Evolutionary conservation across 2,113 vertebrate species (phyloP).

Genomic region (Isichthys henryi): DNA sequence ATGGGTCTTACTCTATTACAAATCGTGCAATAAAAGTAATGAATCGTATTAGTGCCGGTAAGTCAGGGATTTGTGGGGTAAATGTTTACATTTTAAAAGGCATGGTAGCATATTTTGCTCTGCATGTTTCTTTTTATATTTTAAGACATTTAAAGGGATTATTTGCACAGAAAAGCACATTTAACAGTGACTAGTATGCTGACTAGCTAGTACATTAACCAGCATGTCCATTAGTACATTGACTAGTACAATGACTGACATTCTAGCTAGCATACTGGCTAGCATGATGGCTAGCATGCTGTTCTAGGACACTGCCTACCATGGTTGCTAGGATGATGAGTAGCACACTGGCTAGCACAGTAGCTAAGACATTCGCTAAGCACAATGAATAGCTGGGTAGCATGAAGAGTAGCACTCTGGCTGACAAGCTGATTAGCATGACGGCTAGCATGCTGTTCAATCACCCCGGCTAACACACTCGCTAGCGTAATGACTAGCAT

Average conservation of each 20-base stretch:
- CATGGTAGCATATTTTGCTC: background rate
- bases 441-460: background rate
- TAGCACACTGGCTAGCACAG: background rate
- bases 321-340: background rate
- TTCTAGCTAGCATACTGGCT: background rate
- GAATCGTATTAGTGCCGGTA: conserved; percentile 7
- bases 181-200: background rate
- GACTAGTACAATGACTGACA: background rate
- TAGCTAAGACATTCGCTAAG: background rate
- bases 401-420: background rate
- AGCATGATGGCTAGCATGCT: background rate
- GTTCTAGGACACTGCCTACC: background rate
- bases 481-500: background rate
- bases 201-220: background rate
- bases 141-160: background rate
- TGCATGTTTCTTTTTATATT: background rate
- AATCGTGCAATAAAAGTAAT: conserved; percentile 1
- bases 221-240: background rate
- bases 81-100: background rate
- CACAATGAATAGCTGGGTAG: background rate
- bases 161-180: background rate
- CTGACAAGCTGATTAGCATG: background rate
- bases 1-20: background rate
- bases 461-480: background rate
- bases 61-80: background rate